phyloP scores from a whole-genome alignment of 2,888 invertebrate genomes.

The Campopleginae sp. region DNA sequence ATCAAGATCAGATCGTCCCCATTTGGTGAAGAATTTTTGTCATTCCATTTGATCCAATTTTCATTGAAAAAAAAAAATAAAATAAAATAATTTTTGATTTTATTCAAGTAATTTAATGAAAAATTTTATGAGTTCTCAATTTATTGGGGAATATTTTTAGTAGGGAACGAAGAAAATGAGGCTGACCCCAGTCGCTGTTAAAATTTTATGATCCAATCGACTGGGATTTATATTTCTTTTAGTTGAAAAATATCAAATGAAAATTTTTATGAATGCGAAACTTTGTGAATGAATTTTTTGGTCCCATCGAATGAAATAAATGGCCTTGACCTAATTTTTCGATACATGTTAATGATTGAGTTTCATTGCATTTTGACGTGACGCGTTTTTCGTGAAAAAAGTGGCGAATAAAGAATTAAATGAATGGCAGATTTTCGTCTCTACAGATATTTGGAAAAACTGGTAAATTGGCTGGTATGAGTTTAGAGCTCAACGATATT shows the following conservation, averaged over 20 bases:
- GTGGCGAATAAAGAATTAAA: not conserved
- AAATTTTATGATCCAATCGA: too few species aligned
- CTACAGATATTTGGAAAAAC: not conserved
- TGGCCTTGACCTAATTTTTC: not conserved
- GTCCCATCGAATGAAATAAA: not conserved
- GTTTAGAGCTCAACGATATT: not conserved
- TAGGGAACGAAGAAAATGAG: too few species aligned
- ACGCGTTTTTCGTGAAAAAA: not conserved
- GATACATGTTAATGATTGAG: not conserved
- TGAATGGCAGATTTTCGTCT: not conserved
- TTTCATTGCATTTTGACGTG: not conserved
- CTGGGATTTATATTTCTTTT: too few species aligned
- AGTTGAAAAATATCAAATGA: not conserved
- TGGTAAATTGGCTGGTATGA: not conserved
- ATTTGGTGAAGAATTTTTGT: not conserved
- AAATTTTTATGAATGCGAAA: not conserved
- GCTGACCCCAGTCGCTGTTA: too few species aligned
- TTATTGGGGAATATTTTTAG: too few species aligned
- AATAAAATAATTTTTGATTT: too few species aligned
- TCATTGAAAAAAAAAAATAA: too few species aligned
- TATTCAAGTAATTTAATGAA: too few species aligned
- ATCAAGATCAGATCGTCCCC: not conserved
- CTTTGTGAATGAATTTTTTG: not conserved
- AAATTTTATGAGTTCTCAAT: too few species aligned
- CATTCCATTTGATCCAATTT: not conserved